Conservation (phyloP, 2,888 invertebrate genomes). For the Phortica magna region DNA sequence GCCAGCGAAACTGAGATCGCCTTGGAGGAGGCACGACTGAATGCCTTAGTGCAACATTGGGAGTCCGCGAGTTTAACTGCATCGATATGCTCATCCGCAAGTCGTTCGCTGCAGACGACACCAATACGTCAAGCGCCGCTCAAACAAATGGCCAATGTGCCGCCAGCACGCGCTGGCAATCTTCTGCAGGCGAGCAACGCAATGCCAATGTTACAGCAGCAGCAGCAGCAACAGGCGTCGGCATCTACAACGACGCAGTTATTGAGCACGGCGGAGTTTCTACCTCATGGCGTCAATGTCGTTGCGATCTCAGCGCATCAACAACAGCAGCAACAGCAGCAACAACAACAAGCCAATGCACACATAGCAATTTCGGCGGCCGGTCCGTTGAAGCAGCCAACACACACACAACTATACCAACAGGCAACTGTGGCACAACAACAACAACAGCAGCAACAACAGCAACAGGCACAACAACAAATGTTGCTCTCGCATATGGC, state of each 20-base stretch:
- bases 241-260: slow-evolving; percentile 36
- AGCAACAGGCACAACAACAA: slow-evolving; percentile 54
- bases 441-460: slow-evolving; percentile 39
- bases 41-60: slow-evolving; percentile 86
- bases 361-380: slow-evolving; percentile 41
- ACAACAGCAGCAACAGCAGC: slow-evolving; percentile 57
- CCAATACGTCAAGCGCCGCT: slow-evolving; percentile 78
- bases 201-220: slow-evolving; percentile 57
- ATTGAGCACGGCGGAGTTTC: slow-evolving; percentile 69
- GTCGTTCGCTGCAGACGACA: slow-evolving; percentile 80
- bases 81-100: slow-evolving; percentile 79
- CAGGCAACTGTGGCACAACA: slow-evolving; percentile 44
- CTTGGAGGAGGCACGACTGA: slow-evolving; percentile 84
- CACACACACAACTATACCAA: slow-evolving; percentile 32
- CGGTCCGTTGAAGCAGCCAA: slow-evolving; percentile 41
- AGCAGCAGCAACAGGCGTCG: slow-evolving; percentile 36
- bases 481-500: slow-evolving; percentile 62
- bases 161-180: slow-evolving; percentile 48
- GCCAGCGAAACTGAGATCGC: slow-evolving; percentile 86
- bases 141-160: slow-evolving; percentile 58
- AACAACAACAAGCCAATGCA: slow-evolving; percentile 46
- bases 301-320: slow-evolving; percentile 58
- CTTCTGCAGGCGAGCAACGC: slow-evolving; percentile 63
- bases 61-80: slow-evolving; percentile 83
- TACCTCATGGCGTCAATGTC: slow-evolving; percentile 71